Percentiles rank a stretch among this genome's conserved stretches.
phyloP scores from a whole-genome alignment of 23 tunicate genomes.

The Halocynthia aurantium region DNA sequence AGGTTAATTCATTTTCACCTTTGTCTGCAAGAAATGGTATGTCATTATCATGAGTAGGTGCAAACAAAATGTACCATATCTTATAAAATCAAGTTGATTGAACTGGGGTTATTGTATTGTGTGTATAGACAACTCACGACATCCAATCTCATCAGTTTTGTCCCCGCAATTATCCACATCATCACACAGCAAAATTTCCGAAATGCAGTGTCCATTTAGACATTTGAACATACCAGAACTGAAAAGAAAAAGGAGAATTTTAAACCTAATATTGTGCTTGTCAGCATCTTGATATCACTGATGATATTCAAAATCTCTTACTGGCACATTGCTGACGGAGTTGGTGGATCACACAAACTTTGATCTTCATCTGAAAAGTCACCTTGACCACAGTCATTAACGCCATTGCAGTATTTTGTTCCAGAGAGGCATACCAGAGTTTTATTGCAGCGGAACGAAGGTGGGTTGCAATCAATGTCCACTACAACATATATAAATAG shows the following conservation, averaged over 20 bases:
- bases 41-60: too few relatives aligned
- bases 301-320: constrained; percentile 6
- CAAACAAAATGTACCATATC: too few relatives aligned
- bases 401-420: constrained; percentile 1
- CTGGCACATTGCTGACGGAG: constrained; percentile 26
- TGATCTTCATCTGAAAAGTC: constrained; percentile 41
- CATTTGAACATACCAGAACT: constrained; percentile 69
- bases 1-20: constrained; percentile 68
- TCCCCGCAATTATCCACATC: constrained; percentile 73
- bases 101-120: too few relatives aligned
- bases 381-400: constrained; percentile 64
- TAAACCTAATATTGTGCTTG: background rate
- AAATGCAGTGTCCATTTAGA: constrained; percentile 45
- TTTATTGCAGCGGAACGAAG: constrained; percentile 46
- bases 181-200: constrained; percentile 36
- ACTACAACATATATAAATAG: constrained; percentile 13
- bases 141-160: constrained; percentile 15
- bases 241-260: background rate
- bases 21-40: constrained; percentile 36
- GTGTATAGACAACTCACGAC: background rate
- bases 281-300: background rate
- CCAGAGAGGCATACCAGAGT: constrained; percentile 56
- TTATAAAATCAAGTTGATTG: too few relatives aligned
- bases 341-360: constrained; percentile 26
- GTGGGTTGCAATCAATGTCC: constrained; percentile 36